These are phyloP conservation scores for Portevinia maculata DNA, from an alignment of 2,888 invertebrate genomes.

Conservation along the genomic window DNA sequence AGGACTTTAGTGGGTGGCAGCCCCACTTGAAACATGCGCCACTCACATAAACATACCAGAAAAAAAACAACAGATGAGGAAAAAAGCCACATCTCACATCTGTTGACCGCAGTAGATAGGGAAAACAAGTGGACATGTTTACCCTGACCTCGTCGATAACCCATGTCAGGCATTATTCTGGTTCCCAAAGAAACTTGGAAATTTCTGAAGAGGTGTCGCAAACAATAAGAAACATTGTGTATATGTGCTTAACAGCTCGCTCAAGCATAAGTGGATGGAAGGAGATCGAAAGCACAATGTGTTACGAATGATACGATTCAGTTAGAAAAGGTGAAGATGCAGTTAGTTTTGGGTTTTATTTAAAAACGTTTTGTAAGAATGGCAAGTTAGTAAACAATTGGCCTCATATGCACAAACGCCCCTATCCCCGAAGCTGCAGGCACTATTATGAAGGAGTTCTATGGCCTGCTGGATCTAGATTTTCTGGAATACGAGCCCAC, in stretches of 20 bases:
- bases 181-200: constrained; percentile 30
- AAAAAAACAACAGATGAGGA: neutral
- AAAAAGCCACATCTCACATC: constrained; percentile 23
- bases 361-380: no score
- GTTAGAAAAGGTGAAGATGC: no score
- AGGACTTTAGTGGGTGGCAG: neutral
- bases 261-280: neutral
- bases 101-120: constrained; percentile 27
- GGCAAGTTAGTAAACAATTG: no score
- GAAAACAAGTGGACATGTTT: constrained; percentile 36
- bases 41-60: neutral
- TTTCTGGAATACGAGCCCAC: no score
- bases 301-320: no score
- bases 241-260: neutral
- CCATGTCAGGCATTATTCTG: constrained; percentile 52
- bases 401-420: no score
- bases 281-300: no score
- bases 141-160: constrained; percentile 55
- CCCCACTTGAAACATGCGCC: constrained; percentile 14
- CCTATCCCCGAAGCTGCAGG: no score
- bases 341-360: no score
- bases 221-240: constrained; percentile 9
- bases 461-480: no score
- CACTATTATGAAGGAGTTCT: no score
- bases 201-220: constrained; percentile 7